A percentile compares a stretch with the other conserved stretches of the same genome.
Conservation (phyloP, 2,113 vertebrate species). For the Zosterops borbonicus region DNA sequence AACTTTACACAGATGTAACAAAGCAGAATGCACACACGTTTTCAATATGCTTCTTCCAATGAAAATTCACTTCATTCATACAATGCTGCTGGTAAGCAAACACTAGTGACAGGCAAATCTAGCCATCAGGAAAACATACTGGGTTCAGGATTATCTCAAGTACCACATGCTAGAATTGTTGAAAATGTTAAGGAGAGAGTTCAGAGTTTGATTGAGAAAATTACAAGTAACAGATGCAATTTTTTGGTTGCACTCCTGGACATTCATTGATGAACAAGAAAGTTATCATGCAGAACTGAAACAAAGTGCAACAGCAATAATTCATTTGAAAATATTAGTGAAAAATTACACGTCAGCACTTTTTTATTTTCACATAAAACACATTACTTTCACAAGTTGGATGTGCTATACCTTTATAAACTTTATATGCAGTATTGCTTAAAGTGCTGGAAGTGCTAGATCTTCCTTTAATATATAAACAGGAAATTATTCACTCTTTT, state of each 20-base stretch:
- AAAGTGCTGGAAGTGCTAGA: neutral
- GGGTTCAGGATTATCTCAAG: conserved; percentile 63
- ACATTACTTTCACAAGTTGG: neutral
- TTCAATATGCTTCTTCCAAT: conserved; percentile 78
- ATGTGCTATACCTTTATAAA: neutral
- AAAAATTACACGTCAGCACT: neutral
- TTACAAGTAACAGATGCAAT: conserved; percentile 47
- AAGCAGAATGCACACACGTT: conserved; percentile 75
- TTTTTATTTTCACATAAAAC: neutral
- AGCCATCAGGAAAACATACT: conserved; percentile 71
- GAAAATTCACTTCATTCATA: conserved; percentile 71
- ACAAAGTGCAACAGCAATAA: neutral
- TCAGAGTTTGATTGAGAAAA: conserved; percentile 8
- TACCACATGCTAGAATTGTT: conserved; percentile 61
- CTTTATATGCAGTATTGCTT: neutral
- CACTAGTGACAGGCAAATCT: conserved; percentile 70
- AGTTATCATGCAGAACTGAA: neutral
- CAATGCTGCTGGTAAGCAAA: conserved; percentile 75
- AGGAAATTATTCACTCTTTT: conserved; percentile 55
- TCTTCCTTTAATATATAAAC: conserved; percentile 25
- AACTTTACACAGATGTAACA: conserved; percentile 74
- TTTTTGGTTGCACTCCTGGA: conserved; percentile 45
- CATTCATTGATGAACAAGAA: conserved; percentile 23
- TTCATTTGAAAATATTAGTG: conserved; percentile 6
- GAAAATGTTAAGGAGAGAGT: conserved; percentile 56